Evolutionary conservation across 2,888 invertebrate genomes (phyloP).

Genomic region (Melolontha melolontha): DNA sequence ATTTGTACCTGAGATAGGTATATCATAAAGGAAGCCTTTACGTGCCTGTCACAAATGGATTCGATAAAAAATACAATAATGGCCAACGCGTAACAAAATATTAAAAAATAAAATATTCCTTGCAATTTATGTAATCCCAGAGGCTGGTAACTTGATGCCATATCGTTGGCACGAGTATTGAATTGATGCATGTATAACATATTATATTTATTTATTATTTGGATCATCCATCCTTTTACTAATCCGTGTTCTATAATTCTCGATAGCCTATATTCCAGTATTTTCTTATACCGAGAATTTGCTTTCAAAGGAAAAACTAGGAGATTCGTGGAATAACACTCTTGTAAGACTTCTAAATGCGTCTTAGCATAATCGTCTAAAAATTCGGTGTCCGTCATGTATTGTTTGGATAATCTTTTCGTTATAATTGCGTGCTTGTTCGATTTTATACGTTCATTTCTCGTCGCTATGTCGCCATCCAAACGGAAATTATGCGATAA

Average conservation of each 20-base stretch:
- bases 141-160: neutral
- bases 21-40: too few species aligned
- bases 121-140: neutral
- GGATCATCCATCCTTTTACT: conserved; percentile 44
- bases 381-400: conserved; percentile 49
- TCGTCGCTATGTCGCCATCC: neutral
- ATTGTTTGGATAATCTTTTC: conserved; percentile 48
- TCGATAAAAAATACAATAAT: conserved; percentile 3
- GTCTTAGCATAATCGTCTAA: conserved; percentile 46
- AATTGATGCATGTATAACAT: conserved; percentile 13
- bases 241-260: conserved; percentile 51
- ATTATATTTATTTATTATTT: conserved; percentile 8
- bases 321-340: conserved; percentile 49
- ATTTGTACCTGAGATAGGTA: too few species aligned
- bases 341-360: conserved; percentile 48
- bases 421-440: conserved; percentile 44
- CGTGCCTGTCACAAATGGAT: neutral
- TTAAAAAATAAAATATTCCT: conserved; percentile 11
- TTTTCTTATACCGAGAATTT: conserved; percentile 50
- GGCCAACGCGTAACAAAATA: neutral
- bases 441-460: conserved; percentile 9
- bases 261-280: conserved; percentile 44
- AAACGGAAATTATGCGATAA: conserved; percentile 2
- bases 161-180: neutral
- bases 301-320: conserved; percentile 49